These are phyloP conservation scores for Myotis daubentonii DNA, from an alignment of 2,797 vertebrate species.

Conservation along the genomic window DNA sequence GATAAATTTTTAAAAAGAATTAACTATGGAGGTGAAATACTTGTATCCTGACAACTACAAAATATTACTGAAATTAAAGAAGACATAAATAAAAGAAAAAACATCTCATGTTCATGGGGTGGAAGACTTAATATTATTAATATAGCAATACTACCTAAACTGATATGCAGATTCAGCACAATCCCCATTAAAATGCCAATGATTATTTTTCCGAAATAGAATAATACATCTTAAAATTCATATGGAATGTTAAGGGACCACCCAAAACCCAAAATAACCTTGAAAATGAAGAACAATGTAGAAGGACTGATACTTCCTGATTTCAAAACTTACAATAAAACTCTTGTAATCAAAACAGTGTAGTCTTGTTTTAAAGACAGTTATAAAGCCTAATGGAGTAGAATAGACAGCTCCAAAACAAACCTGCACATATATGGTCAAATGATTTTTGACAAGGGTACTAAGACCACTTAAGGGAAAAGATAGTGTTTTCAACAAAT, in stretches of 20 bases:
- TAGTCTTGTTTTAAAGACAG: neutral
- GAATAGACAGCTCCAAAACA: neutral
- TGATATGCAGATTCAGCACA: neutral
- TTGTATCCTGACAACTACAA: neutral
- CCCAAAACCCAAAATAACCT: neutral
- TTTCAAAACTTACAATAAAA: conserved; percentile 22
- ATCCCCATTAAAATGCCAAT: neutral
- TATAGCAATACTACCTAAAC: neutral
- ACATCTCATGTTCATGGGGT: neutral
- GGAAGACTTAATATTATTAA: neutral
- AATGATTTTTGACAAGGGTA: neutral
- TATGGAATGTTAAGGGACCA: neutral
- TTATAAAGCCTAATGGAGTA: neutral
- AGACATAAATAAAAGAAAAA: neutral
- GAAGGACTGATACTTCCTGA: neutral
- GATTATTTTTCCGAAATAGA: neutral
- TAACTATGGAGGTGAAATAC: neutral
- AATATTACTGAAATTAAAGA: conserved; percentile 2
- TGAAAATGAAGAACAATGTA: neutral
- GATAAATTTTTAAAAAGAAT: too few species aligned
- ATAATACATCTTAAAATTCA: conserved; percentile 11
- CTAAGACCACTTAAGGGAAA: neutral
- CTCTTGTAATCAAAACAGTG: neutral
- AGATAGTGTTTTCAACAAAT: neutral
- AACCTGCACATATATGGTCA: neutral